A percentile compares a stretch with the other conserved stretches of the same genome.
Evolutionary conservation across 1,140 invertebrate species (phyloP).

Genomic region (Octopus bimaculoides): DNA sequence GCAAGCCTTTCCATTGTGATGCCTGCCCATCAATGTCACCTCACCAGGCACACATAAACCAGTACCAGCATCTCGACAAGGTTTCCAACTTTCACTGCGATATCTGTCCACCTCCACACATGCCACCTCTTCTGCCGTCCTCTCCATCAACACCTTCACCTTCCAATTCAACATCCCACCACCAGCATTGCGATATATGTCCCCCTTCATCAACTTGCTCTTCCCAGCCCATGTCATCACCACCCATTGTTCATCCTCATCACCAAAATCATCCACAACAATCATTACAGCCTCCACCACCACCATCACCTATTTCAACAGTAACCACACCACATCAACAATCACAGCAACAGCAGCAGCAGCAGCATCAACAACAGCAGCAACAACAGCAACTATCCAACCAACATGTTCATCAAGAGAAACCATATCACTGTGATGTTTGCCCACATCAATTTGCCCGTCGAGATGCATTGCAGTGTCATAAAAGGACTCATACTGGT

Average conservation of each 20-base stretch:
- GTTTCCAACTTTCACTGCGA: not conserved
- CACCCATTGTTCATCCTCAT: not conserved
- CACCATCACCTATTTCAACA: not conserved
- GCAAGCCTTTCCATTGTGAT: not conserved
- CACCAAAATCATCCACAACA: not conserved
- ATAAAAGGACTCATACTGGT: constrained; percentile 61
- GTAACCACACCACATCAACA: not conserved
- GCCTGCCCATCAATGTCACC: not conserved
- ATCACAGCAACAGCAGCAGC: not conserved
- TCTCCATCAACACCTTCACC: not conserved
- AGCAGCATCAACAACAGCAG: not conserved
- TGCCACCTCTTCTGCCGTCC: not conserved
- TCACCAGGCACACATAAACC: not conserved
- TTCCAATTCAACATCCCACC: not conserved
- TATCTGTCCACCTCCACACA: not conserved
- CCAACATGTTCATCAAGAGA: constrained; percentile 69
- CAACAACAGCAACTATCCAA: not conserved
- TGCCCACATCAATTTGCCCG: constrained; percentile 31
- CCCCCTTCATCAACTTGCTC: not conserved
- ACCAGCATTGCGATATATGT: not conserved
- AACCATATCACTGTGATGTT: constrained; percentile 74
- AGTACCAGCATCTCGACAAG: not conserved
- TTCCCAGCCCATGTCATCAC: not conserved
- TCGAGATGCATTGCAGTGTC: constrained; percentile 30
- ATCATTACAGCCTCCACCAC: not conserved